Evolutionary conservation across 2,888 invertebrate genomes (phyloP), one percentile per base, ranked within the genome.

Genomic region (Sympetrum striolatum): DNA sequence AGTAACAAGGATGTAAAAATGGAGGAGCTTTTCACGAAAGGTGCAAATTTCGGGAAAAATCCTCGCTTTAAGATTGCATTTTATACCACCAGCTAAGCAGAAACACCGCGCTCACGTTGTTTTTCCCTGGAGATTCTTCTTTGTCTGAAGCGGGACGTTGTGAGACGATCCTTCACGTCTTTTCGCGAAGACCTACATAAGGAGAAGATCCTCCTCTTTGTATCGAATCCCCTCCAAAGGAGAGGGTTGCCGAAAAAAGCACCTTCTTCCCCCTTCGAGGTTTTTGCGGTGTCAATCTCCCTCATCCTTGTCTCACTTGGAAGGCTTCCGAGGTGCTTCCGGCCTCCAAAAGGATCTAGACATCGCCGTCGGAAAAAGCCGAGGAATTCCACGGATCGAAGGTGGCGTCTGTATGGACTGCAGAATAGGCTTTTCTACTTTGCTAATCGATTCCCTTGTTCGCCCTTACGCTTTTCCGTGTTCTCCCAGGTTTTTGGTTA

Each of bases 321-420:
- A 31, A 82, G 86, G 64, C 86, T 64, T 60, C 86, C 22, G 12
- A 86, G 58, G 86, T 64, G 37, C 86, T 86, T 86, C 86, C 86
- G 86, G 86, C 37, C 60, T 37, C 86, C 82, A 15, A 22, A 18
- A 60, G 31, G 39, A 86, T 25, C 25, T 53, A 82, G 53, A 35
- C 82, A 31, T 22, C 53, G 48, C 53, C 31, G 35, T 22, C 31
- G 35, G 14, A 53, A 80, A 80, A 64, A 18, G 37, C 86, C 31
- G 86, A 22, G 86, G 58, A 35, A 37, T 60, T 37, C 58, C 86
- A 86, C 31, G 86, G 86, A 37, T 64, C 60, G 86, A 64, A 64
- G 22, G 15, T 14, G 18, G 14, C 14, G 73, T 25, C 25, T 25
- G 73, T 14, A 31, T n/a, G 64, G 4, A n/a, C 5, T 10, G 64